phyloP scores from a whole-genome alignment of 2,888 invertebrate genomes.

The Netelia melanura region DNA sequence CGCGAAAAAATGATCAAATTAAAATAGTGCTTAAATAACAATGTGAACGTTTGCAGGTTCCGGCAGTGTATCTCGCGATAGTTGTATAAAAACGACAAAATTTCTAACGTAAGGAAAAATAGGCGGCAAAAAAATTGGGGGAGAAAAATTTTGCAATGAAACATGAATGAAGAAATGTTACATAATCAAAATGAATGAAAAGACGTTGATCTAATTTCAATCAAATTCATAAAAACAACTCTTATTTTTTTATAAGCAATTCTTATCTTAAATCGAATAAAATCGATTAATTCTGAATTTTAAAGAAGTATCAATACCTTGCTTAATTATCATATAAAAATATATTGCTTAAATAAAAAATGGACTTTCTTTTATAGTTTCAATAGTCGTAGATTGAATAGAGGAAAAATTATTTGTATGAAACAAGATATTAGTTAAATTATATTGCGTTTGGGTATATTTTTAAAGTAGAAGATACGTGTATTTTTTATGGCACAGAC shows the following conservation, averaged over 20 bases:
- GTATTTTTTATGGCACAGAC: too few relatives aligned
- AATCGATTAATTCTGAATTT: too few relatives aligned
- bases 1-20: slow-evolving; percentile 69
- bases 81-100: background rate
- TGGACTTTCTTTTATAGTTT: too few relatives aligned
- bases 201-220: background rate
- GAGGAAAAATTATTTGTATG: too few relatives aligned
- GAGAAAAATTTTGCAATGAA: background rate
- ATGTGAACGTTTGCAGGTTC: slow-evolving; percentile 63
- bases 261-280: background rate
- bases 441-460: too few relatives aligned
- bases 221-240: background rate
- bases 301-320: too few relatives aligned
- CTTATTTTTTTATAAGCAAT: background rate
- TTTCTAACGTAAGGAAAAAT: background rate
- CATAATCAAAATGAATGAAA: background rate
- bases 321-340: too few relatives aligned
- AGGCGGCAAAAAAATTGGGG: background rate
- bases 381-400: too few relatives aligned
- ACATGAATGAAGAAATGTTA: background rate
- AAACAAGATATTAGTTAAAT: too few relatives aligned
- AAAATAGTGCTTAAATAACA: slow-evolving; percentile 77
- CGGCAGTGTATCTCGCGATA: background rate
- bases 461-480: too few relatives aligned
- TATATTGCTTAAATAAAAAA: too few relatives aligned